Base-by-base conservation (phyloP, 1,140 invertebrate species). In the Bilobella aurantiaca region DNA sequence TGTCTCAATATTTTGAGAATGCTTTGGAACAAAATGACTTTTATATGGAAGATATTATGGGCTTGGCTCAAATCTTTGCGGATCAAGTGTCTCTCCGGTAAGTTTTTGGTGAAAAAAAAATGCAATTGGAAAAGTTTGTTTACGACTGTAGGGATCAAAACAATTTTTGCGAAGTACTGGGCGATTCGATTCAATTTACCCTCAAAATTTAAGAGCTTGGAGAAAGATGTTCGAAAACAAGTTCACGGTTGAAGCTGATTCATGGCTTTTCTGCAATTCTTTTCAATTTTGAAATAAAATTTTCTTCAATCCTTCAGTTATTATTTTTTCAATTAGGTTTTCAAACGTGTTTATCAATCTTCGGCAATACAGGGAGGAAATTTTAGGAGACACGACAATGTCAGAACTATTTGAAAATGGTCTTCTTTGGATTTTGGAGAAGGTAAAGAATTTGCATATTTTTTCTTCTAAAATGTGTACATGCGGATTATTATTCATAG, bases 21-120 rank as follows among this genome's bases (percentile, higher is more conserved):
- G 89, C 88, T 0, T 90, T 90, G 68, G 80, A 86, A 57, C 81
- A 83, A 0, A 91, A 92, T 71, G 88, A 91, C 61, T 91, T 91
- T 75, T 90, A 90, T 65, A 82, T 90, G 1, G 86, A 86, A 75
- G 85, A 90, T 74, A 82, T 90, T 1, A 82, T 86, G 0, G 82
- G 81, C 34, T 82, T 87, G 28, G 83, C 82, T 0, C 76, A 85
- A 47, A 84, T 85, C 27, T 78, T 89, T 0, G 78, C 88, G 16
- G 87, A 91, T 67, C 87, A 91, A 74, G 79, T 90, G 64, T 84
- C 89, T 0, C 81, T 91, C 23, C 73, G 74, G 75, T 78, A 56
- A 63, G 57, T 56, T 53, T 53, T 23, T 53, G 14, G 5, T 53
- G 14, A 5, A 14, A 53, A 53, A 5, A 53, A 16, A 53, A 5